These are phyloP conservation scores for Nebria brevicollis DNA, from an alignment of 2,888 invertebrate species.

Conservation along the genomic window DNA sequence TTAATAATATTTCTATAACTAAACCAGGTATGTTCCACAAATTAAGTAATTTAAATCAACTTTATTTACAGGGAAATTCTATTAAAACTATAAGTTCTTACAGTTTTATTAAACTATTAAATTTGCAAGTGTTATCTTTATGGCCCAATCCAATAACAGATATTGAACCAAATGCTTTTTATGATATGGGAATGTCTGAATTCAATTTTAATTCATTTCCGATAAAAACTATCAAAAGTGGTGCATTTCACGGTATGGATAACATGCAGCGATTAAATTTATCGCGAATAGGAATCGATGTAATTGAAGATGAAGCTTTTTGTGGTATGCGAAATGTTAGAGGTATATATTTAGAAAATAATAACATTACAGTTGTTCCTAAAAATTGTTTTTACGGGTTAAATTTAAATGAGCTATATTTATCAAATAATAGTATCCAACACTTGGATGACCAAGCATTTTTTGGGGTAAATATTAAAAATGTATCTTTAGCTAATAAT, in stretches of 20 bases:
- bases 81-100: slow-evolving; percentile 24
- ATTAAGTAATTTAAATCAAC: slow-evolving; percentile 16
- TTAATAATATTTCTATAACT: slow-evolving; percentile 25
- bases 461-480: slow-evolving; percentile 15
- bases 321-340: slow-evolving; percentile 5
- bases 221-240: slow-evolving; percentile 23
- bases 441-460: slow-evolving; percentile 20
- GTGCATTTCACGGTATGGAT: slow-evolving; percentile 18
- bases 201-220: slow-evolving; percentile 21
- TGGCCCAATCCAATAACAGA: slow-evolving; percentile 15
- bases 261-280: slow-evolving; percentile 7
- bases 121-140: slow-evolving; percentile 16
- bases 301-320: slow-evolving; percentile 26
- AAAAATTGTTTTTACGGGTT: slow-evolving; percentile 23
- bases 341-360: slow-evolving; percentile 3
- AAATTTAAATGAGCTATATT: slow-evolving; percentile 25
- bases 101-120: slow-evolving; percentile 22
- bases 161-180: slow-evolving; percentile 37
- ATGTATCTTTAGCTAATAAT: slow-evolving; percentile 22
- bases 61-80: slow-evolving; percentile 23
- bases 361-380: not conserved
- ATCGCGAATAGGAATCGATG: slow-evolving; percentile 8
- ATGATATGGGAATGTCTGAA: not conserved
- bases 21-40: slow-evolving; percentile 17
- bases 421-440: slow-evolving; percentile 31